A percentile compares a stretch with the other conserved stretches of the same genome.
Evolutionary conservation across 2,797 vertebrate genomes (phyloP).

Genomic region (Acanthornis magna): DNA sequence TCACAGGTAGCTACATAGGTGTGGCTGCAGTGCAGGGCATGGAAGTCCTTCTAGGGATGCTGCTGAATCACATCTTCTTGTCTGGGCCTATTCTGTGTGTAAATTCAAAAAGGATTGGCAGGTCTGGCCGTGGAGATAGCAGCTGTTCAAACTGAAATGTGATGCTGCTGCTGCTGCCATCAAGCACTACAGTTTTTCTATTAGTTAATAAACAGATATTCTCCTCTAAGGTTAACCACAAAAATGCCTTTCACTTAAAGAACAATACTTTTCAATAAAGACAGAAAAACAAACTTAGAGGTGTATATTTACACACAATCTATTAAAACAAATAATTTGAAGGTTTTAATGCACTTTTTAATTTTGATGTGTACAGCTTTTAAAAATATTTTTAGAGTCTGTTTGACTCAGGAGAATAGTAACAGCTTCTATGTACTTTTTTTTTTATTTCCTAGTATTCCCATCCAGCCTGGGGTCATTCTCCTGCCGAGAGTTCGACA

Average conservation of each 20-base stretch:
- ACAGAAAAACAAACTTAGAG: background rate
- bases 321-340: background rate
- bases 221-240: background rate
- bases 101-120: background rate
- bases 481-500: background rate
- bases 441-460: background rate
- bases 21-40: background rate
- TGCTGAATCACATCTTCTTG: slow-evolving; percentile 28
- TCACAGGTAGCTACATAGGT: background rate
- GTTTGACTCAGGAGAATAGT: slow-evolving; percentile 7
- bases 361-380: background rate
- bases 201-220: slow-evolving; percentile 13
- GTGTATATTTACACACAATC: background rate
- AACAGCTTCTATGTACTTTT: background rate
- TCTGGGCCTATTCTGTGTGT: background rate
- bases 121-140: background rate
- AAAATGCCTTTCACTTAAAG: background rate
- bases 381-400: background rate
- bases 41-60: background rate
- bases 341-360: background rate
- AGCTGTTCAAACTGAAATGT: slow-evolving; percentile 7
- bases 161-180: background rate
- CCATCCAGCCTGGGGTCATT: background rate
- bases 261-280: background rate
- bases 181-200: background rate